A percentile compares a stretch with the other conserved stretches of the same genome.
phyloP scores from a whole-genome alignment of 1,140 invertebrate species.

The Cotesia typhae region DNA sequence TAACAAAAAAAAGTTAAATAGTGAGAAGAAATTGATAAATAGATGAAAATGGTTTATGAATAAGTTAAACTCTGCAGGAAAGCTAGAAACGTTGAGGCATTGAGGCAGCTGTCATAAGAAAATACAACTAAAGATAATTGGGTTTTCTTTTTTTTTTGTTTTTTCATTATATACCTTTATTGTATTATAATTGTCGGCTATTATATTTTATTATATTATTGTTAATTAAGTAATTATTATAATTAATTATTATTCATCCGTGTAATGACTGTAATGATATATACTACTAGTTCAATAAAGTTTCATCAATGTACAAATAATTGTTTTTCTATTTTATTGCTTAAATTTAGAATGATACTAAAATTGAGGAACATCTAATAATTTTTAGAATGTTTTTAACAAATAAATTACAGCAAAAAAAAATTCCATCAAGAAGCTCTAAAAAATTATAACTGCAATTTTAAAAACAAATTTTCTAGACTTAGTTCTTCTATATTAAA shows the following conservation, averaged over 20 bases:
- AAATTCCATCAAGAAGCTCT: too few relatives aligned
- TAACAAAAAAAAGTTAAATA: background rate
- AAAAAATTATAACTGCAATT: too few relatives aligned
- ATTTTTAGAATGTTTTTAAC: too few relatives aligned
- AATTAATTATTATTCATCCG: too few relatives aligned
- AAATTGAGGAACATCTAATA: too few relatives aligned
- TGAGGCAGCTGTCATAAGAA: slow-evolving; percentile 67
- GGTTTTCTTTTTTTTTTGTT: slow-evolving; percentile 56
- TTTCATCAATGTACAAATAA: slow-evolving; percentile 48
- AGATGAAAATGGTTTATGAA: slow-evolving; percentile 38
- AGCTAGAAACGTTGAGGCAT: slow-evolving; percentile 63
- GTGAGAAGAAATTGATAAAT: background rate
- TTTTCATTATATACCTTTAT: slow-evolving; percentile 54
- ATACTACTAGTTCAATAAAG: slow-evolving; percentile 58
- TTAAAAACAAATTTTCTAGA: too few relatives aligned
- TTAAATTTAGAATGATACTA: background rate
- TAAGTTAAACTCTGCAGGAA: slow-evolving; percentile 60
- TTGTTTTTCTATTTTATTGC: background rate
- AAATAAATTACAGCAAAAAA: too few relatives aligned
- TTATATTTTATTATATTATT: slow-evolving; percentile 53
- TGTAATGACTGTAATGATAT: slow-evolving; percentile 55
- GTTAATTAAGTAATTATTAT: slow-evolving; percentile 54
- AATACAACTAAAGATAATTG: slow-evolving; percentile 57
- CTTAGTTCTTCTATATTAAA: too few relatives aligned
- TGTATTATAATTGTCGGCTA: slow-evolving; percentile 57